A percentile compares a stretch with the other conserved stretches of the same genome.
Conservation (phyloP, 1,140 invertebrate genomes). For the Monomorium pharaonis region DNA sequence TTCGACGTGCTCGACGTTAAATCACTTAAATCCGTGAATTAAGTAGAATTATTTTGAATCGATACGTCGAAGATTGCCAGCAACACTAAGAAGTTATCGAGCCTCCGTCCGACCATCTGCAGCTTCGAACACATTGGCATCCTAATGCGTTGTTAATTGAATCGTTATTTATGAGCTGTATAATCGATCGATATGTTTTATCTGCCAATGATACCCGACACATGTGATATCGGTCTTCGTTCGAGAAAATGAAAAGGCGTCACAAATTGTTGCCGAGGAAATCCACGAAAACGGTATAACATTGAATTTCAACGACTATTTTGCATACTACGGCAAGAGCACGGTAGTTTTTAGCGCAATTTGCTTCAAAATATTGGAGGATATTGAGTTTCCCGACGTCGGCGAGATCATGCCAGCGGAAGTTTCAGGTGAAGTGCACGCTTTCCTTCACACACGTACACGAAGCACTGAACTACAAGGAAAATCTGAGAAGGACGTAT, state of each 20-base stretch:
- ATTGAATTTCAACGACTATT: conserved; percentile 27
- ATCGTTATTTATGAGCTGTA: background rate
- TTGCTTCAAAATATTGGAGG: conserved; percentile 22
- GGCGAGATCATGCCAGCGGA: background rate
- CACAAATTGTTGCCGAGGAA: background rate
- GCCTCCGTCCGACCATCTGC: background rate
- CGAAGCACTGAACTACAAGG: background rate
- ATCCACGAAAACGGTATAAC: background rate
- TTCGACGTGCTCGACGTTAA: background rate
- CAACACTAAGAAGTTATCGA: background rate
- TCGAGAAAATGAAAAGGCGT: background rate
- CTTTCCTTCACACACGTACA: background rate
- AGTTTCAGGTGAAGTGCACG: background rate
- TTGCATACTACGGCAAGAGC: background rate
- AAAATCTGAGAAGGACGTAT: conserved; percentile 14
- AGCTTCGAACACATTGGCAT: background rate
- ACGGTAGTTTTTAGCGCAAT: background rate
- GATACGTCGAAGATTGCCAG: background rate
- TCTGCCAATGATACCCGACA: background rate
- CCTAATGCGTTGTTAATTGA: background rate
- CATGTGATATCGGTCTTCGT: background rate
- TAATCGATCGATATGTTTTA: background rate
- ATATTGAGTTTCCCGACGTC: conserved; percentile 23
- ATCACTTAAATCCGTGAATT: background rate
- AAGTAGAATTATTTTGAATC: background rate